These are phyloP conservation scores for Carlito syrichta DNA, from an alignment of 2,113 vertebrate species.

Conservation along the genomic window DNA sequence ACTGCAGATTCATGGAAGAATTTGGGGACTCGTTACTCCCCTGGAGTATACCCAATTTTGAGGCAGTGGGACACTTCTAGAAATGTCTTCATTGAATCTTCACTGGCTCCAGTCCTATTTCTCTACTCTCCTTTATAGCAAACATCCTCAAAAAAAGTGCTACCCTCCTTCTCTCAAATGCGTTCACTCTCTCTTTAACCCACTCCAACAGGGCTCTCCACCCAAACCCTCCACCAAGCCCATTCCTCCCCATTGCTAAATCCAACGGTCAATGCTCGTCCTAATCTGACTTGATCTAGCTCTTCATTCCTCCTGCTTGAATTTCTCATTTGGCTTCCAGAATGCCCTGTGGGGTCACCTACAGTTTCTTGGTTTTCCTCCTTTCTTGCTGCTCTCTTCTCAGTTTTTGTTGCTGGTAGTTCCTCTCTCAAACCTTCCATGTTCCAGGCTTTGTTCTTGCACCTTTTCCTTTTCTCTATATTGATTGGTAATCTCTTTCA, in stretches of 20 bases:
- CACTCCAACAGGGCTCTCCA: background rate
- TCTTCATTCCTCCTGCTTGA: background rate
- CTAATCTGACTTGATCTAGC: background rate
- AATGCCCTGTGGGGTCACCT: background rate
- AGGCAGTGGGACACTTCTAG: background rate
- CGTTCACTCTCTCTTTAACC: background rate
- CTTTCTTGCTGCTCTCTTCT: background rate
- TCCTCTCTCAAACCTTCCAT: background rate
- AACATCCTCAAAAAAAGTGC: background rate
- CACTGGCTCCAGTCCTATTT: background rate
- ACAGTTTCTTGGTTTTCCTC: background rate
- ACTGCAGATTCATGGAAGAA: background rate
- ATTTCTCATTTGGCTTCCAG: background rate
- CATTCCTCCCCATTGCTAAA: background rate
- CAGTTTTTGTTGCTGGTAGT: background rate
- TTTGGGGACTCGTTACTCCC: background rate
- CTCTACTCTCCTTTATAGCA: background rate
- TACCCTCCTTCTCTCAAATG: background rate
- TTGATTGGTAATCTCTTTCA: background rate
- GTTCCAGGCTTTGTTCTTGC: background rate
- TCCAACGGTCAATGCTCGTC: background rate
- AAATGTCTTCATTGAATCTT: background rate
- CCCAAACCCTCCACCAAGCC: background rate
- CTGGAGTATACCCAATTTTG: conserved; percentile 14
- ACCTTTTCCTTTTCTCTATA: background rate